Evolutionary conservation across 2,797 vertebrate species (phyloP), one percentile per base, ranked within the genome.

Genomic region (Gephyroberyx darwinii): DNA sequence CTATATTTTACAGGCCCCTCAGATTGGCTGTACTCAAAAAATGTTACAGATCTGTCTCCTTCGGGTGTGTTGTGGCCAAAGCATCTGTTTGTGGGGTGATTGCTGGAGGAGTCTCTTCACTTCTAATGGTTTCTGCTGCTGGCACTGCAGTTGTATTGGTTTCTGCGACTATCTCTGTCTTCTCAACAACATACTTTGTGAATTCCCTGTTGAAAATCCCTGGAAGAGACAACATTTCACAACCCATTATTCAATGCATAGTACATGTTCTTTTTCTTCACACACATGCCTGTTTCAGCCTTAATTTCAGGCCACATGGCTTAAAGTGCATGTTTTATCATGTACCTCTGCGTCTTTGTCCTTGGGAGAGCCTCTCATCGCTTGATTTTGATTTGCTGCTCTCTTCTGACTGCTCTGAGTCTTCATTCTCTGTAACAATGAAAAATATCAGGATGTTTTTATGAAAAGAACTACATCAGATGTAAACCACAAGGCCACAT

Each of bases 321-420:
- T 20, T 50, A 35, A 43, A n/a, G 39, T 16, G 0, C 51, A 31
- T 54, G 22, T 19, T 66, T 47, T 62, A 14, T 56, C 4, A 67
- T 65, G 4, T 65, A 91, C 90, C 89, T 91, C 77, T 83, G 66
- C 71, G 67, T 5, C 75, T 69, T 59, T 89, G 84, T 59, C 62
- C 84, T 48, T 93, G 89, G 48, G 77, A 62, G 0, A 77, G 89
- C 22, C 74, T 93, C 39, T 97, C 96, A 63, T 98, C 95, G 78
- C 92, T 94, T 45, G 95, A 93, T 80, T 95, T 96, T 0, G 95
- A 96, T 93, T 92, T 96, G 53, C 90, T 95, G 86, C 95, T 97
- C 68, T 96, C 95, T 39, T 94, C 80, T 0, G 96, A 96, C 53
- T 94, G 93, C 58, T 94, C 90, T 0, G 94, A 94, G 41, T 93